phyloP scores from a whole-genome alignment of 2,797 vertebrate species.

The Tapirus indicus region DNA sequence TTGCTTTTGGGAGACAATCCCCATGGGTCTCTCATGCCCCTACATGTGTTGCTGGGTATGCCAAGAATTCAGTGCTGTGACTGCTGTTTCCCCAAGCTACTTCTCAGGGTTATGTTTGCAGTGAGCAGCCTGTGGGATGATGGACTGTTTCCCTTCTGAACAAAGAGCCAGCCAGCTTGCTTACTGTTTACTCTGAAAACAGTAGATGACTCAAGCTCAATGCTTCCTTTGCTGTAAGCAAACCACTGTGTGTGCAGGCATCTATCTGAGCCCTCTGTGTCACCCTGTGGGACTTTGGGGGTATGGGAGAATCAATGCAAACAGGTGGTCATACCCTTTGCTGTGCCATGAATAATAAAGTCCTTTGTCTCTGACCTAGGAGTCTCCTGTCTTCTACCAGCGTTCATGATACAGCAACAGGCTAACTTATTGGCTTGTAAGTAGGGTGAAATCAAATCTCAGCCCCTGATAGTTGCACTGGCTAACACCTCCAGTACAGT shows the following conservation, averaged over 20 bases:
- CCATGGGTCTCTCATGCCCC: neutral
- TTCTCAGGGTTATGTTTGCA: neutral
- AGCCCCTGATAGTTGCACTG: neutral
- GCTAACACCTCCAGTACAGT: neutral
- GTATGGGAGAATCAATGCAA: accelerated
- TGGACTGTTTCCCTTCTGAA: neutral
- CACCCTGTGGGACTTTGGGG: neutral
- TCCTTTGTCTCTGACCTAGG: neutral
- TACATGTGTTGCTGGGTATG: neutral
- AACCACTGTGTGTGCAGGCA: too few relatives aligned
- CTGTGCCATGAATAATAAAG: too few relatives aligned
- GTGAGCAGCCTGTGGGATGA: neutral
- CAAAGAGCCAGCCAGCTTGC: neutral
- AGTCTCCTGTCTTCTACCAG: neutral
- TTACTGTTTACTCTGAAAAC: neutral
- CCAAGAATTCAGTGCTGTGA: neutral
- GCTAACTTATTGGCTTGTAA: neutral
- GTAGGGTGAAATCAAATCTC: neutral
- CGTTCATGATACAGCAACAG: neutral
- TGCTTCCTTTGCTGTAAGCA: neutral
- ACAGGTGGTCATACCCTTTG: neutral
- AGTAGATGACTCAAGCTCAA: neutral
- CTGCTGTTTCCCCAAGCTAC: neutral
- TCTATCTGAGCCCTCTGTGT: neutral
- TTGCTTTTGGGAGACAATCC: neutral